Conservation (phyloP, 2,888 invertebrate species). For the Hirudinaria manillensis region DNA sequence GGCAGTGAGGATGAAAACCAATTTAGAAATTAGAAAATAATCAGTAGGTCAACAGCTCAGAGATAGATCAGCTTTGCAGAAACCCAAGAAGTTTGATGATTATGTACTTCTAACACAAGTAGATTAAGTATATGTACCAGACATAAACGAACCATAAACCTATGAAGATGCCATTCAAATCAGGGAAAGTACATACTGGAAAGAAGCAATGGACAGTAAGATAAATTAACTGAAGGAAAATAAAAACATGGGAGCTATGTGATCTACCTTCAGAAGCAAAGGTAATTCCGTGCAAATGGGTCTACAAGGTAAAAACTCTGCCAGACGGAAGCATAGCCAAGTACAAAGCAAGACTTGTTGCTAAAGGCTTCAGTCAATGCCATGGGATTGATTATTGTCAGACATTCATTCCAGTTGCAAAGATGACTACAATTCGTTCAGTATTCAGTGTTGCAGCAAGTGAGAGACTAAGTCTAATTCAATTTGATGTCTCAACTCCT, state of each 20-base stretch:
- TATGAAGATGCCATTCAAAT: neutral
- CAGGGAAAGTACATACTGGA: neutral
- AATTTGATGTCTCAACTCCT: neutral
- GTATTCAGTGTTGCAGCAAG: neutral
- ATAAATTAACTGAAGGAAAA: neutral
- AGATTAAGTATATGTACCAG: no score
- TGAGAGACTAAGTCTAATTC: neutral
- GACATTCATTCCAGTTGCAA: neutral
- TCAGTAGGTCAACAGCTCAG: no score
- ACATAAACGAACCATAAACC: neutral
- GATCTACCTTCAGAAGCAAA: neutral
- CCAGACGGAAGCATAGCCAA: neutral
- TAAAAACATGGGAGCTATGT: neutral
- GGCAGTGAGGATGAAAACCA: no score
- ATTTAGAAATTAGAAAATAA: no score
- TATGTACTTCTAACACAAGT: no score
- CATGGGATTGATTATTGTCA: neutral
- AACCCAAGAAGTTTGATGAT: no score
- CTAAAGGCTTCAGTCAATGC: neutral
- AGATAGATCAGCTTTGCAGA: no score
- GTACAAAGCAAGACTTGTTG: neutral
- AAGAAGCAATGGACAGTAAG: neutral
- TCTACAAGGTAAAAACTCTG: neutral
- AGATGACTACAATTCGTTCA: neutral
- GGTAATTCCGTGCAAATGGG: neutral